Conservation (phyloP, 2,113 vertebrate genomes). For the Pionites leucogaster region DNA sequence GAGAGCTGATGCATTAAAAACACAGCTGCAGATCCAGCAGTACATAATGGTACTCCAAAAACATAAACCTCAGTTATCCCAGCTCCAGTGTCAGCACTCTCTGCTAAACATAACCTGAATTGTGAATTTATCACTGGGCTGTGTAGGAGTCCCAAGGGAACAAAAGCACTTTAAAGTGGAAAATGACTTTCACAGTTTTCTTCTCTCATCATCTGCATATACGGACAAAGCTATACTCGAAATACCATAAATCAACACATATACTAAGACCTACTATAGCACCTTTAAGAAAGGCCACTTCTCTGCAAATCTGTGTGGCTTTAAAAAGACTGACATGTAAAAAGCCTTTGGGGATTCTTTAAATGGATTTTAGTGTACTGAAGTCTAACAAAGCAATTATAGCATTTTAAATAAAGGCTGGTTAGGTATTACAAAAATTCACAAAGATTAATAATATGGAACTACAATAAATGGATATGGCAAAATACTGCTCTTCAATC, state of each 20-base stretch:
- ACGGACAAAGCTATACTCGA: background rate
- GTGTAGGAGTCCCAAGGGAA: background rate
- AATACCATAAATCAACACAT: background rate
- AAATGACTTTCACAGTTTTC: constrained; percentile 4
- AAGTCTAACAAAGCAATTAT: background rate
- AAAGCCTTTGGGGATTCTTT: background rate
- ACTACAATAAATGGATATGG: background rate
- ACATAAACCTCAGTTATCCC: background rate
- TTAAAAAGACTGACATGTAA: background rate
- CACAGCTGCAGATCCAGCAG: background rate
- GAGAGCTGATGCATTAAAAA: constrained; percentile 4
- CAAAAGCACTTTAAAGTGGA: constrained; percentile 46
- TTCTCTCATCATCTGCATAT: background rate
- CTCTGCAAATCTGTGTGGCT: background rate
- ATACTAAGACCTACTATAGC: fast-evolving
- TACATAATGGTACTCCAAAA: background rate
- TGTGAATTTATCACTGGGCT: constrained; percentile 9
- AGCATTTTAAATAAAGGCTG: background rate
- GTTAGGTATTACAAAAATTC: background rate
- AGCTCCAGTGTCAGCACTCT: background rate
- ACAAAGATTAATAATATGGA: background rate
- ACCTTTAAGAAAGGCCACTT: background rate
- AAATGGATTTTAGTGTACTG: background rate
- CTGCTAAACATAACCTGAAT: constrained; percentile 16
- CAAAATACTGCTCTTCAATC: background rate